A percentile compares a stretch with the other conserved stretches of the same genome.
phyloP scores from a whole-genome alignment of 2,888 invertebrate species.

The Girardia tigrina region DNA sequence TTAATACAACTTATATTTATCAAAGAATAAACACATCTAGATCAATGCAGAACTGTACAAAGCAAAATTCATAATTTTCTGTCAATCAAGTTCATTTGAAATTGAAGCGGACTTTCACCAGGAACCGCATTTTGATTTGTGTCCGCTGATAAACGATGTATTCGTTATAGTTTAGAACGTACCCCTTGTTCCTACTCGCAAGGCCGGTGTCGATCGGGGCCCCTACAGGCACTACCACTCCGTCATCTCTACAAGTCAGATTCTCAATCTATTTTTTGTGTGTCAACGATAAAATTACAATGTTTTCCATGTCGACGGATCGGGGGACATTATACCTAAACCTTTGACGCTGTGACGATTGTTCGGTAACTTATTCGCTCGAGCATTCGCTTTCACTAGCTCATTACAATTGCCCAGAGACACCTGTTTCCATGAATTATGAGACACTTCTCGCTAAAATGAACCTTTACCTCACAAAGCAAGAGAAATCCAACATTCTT shows the following conservation, averaged over 20 bases:
- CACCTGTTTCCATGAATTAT: conserved; percentile 38
- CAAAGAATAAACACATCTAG: too few species aligned
- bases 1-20: too few species aligned
- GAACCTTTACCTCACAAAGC: conserved; percentile 52
- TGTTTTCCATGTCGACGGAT: conserved; percentile 40
- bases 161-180: conserved; percentile 53
- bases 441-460: background rate
- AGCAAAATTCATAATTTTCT: too few species aligned
- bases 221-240: conserved; percentile 49
- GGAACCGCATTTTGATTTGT: conserved; percentile 52
- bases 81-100: conserved; percentile 47
- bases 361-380: conserved; percentile 48
- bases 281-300: background rate
- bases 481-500: conserved; percentile 50
- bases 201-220: conserved; percentile 43
- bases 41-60: too few species aligned
- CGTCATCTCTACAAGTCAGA: conserved; percentile 39
- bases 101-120: conserved; percentile 52
- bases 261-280: background rate
- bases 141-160: conserved; percentile 52
- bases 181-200: conserved; percentile 40
- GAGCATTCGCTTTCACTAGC: conserved; percentile 47
- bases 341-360: conserved; percentile 51
- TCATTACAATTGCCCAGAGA: conserved; percentile 48
- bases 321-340: conserved; percentile 48